Evolutionary conservation across 2,888 invertebrate genomes (phyloP).

Genomic region (Noctua janthina): DNA sequence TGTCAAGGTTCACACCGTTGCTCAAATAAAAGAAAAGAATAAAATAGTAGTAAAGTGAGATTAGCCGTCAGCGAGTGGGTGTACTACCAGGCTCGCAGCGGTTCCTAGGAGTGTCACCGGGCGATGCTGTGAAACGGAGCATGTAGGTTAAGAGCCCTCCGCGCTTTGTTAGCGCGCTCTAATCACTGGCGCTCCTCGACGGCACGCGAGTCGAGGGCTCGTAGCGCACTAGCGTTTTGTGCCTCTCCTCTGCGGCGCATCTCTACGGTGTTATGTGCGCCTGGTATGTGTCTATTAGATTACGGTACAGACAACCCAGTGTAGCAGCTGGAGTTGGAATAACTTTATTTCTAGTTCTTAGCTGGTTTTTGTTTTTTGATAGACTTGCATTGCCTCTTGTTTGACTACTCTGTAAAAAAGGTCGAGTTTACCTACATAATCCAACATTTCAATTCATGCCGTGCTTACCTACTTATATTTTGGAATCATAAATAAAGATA

Average conservation of each 20-base stretch:
- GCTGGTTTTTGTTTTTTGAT: not conserved
- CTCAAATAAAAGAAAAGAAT: slow-evolving; percentile 59
- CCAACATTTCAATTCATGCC: not conserved
- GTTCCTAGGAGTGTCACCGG: slow-evolving; percentile 82
- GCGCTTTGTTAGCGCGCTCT: slow-evolving; percentile 90
- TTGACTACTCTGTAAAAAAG: not conserved
- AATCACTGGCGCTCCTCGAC: slow-evolving; percentile 88
- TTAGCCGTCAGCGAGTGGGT: slow-evolving; percentile 78
- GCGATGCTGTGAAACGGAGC: slow-evolving; percentile 87
- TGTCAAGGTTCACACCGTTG: slow-evolving; percentile 1
- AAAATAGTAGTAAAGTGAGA: slow-evolving; percentile 71
- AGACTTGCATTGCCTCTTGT: not conserved
- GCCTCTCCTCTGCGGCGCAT: slow-evolving; percentile 81
- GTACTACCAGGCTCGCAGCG: slow-evolving; percentile 81
- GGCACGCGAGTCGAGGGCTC: slow-evolving; percentile 85
- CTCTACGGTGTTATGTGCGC: slow-evolving; percentile 75
- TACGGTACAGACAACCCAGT: slow-evolving; percentile 40
- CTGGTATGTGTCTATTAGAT: slow-evolving; percentile 73
- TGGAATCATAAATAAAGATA: not conserved
- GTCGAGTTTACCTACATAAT: not conserved
- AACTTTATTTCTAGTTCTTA: slow-evolving; percentile 5
- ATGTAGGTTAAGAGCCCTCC: slow-evolving; percentile 89
- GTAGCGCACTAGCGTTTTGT: slow-evolving; percentile 88
- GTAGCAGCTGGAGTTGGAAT: slow-evolving; percentile 5
- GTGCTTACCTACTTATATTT: not conserved